Evolutionary conservation across 2,888 invertebrate genomes (phyloP).

Genomic region (Cataglyphis livida): DNA sequence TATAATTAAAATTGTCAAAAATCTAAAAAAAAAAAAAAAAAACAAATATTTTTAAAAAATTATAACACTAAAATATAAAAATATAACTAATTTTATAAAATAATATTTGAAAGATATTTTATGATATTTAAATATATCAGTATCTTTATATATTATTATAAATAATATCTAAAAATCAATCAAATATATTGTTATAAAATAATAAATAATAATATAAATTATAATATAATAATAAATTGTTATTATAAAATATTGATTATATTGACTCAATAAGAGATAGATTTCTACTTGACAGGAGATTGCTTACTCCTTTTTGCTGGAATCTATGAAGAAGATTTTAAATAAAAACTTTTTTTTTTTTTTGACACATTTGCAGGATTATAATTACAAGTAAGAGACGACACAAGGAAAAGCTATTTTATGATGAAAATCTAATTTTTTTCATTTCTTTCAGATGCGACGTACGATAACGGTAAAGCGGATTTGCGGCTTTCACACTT

Average conservation of each 20-base stretch:
- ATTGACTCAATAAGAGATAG: neutral
- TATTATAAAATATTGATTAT: neutral
- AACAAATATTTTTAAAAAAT: neutral
- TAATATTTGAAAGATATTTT: neutral
- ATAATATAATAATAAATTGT: too few relatives aligned
- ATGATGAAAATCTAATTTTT: neutral
- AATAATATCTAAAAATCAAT: too few relatives aligned
- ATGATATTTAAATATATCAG: too few relatives aligned
- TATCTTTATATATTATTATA: too few relatives aligned
- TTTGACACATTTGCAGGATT: neutral
- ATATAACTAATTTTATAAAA: neutral
- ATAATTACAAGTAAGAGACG: neutral
- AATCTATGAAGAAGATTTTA: neutral
- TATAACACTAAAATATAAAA: neutral
- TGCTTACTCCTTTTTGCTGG: too few relatives aligned
- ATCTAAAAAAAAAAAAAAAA: neutral
- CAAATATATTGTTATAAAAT: too few relatives aligned
- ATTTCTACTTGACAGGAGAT: neutral
- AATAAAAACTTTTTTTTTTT: neutral
- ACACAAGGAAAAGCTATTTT: neutral
- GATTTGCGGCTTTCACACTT: slow-evolving; percentile 15
- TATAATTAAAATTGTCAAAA: neutral
- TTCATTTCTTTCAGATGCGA: neutral
- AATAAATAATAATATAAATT: neutral
- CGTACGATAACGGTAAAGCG: slow-evolving; percentile 21